Evolutionary conservation across 2,888 invertebrate genomes (phyloP).

Genomic region (Mesorhabditis spiculigera): DNA sequence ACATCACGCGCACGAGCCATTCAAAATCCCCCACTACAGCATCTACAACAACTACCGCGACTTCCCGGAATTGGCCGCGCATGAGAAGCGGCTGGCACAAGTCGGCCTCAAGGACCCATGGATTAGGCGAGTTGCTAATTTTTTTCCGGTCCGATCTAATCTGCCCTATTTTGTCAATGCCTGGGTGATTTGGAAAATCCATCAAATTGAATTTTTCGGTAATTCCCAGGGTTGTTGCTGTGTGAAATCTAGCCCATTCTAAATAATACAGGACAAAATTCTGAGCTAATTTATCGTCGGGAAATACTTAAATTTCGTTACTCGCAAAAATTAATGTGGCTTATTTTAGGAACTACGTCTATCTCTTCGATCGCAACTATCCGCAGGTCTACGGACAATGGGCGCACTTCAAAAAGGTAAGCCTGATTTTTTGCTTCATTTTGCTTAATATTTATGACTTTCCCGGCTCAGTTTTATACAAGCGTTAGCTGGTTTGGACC

Average conservation of each 20-base stretch:
- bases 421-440: not conserved
- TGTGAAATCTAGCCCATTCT: too few relatives aligned
- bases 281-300: too few relatives aligned
- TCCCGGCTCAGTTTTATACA: not conserved
- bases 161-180: too few relatives aligned
- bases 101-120: slow-evolving; percentile 55
- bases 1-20: slow-evolving; percentile 47
- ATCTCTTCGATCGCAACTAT: slow-evolving; percentile 43
- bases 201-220: too few relatives aligned
- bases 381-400: slow-evolving; percentile 43
- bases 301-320: too few relatives aligned
- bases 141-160: too few relatives aligned
- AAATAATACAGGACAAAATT: too few relatives aligned
- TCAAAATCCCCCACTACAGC: slow-evolving; percentile 50
- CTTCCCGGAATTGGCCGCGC: slow-evolving; percentile 49
- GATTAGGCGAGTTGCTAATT: slow-evolving; percentile 42
- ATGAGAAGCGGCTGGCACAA: slow-evolving; percentile 48
- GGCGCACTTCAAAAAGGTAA: slow-evolving; percentile 44
- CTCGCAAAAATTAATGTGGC: too few relatives aligned
- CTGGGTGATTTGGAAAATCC: too few relatives aligned
- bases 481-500: not conserved
- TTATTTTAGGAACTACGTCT: slow-evolving; percentile 54
- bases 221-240: too few relatives aligned
- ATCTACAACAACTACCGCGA: slow-evolving; percentile 50
- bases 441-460: not conserved